Base-by-base conservation (phyloP, 2,113 vertebrate genomes). In the Bagarius yarrelli region DNA sequence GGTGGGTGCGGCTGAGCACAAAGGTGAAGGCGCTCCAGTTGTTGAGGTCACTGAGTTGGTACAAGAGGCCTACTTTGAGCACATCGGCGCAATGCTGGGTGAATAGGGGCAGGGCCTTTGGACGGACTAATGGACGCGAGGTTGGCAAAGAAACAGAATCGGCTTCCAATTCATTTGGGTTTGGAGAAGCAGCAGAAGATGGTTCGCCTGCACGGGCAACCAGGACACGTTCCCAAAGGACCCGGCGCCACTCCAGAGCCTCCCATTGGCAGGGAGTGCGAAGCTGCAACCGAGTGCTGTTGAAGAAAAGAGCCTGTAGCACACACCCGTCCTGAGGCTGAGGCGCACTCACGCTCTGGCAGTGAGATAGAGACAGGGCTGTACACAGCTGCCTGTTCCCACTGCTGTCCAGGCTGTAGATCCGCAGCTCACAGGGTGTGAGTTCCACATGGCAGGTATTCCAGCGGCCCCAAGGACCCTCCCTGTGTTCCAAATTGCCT, bases 11-110 rank as follows among this genome's bases (percentile, higher is more conserved):
- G 79, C 92, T 97, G 85, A 99, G 91, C 59, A 99, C 94, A 82
- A 98, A 99, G 0, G 95, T 96, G 86, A 97, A 98, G 5, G 96
- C 91, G 77, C 94, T 94, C 97, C 96, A 99, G 91, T 96, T 96
- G 89, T 97, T 97, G 76, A 95, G 96, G 82, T 96, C 85, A 13
- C 92, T 92, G 73, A 98, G 91, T 86, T 94, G 93, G 83, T 96
- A 94, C 9, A 99, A 94, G 15, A 95, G 91, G 57, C 96, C 97
- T 0, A 95, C 94, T 88, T 93, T 97, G n/a, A 98, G 88, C 80
- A 95, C 90, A 44, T 95, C 94, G 3, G 87, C 88, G 81, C 92
- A 93, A 84, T 89, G 92, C 18, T 94, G 94, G 73, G 93, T 88
- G 21, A 93, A 93, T 0, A 93, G 72, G 9, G 94, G 93, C 70